A percentile compares a stretch with the other conserved stretches of the same genome.
Evolutionary conservation across 2,797 vertebrate genomes (phyloP).

Genomic region (Malacoraja senta): DNA sequence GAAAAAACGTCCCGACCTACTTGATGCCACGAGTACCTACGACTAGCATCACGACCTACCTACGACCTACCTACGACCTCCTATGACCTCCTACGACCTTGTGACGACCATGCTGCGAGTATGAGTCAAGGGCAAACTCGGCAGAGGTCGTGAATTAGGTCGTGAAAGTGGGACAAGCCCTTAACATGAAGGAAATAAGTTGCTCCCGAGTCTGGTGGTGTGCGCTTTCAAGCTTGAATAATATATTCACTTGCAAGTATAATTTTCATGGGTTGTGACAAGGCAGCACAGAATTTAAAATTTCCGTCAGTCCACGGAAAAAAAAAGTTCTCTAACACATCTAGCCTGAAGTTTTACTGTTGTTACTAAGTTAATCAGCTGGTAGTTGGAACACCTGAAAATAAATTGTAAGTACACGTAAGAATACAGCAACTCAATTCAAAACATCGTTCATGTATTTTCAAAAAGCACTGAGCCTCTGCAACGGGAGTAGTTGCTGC

Average conservation of each 20-base stretch:
- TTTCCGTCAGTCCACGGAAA: background rate
- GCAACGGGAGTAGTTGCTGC: background rate
- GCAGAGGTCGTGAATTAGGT: no score
- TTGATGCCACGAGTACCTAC: no score
- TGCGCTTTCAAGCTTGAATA: background rate
- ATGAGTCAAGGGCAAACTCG: no score
- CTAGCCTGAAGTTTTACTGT: background rate
- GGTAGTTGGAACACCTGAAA: background rate
- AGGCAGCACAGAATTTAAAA: background rate
- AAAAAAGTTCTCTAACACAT: background rate
- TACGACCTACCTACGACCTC: no score
- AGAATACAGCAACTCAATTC: background rate
- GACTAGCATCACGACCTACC: no score
- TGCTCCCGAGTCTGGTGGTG: no score
- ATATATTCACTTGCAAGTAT: background rate
- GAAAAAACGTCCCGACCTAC: no score
- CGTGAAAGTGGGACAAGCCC: no score
- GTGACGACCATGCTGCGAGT: no score
- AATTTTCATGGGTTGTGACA: background rate
- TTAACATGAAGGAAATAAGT: no score
- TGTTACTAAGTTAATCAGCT: background rate
- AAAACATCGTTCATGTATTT: background rate
- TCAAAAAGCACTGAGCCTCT: background rate
- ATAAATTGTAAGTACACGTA: constrained; percentile 7
- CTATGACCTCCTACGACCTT: no score